Conservation (phyloP, 2,113 vertebrate species). For the Machaerirhynchus nigripectus region DNA sequence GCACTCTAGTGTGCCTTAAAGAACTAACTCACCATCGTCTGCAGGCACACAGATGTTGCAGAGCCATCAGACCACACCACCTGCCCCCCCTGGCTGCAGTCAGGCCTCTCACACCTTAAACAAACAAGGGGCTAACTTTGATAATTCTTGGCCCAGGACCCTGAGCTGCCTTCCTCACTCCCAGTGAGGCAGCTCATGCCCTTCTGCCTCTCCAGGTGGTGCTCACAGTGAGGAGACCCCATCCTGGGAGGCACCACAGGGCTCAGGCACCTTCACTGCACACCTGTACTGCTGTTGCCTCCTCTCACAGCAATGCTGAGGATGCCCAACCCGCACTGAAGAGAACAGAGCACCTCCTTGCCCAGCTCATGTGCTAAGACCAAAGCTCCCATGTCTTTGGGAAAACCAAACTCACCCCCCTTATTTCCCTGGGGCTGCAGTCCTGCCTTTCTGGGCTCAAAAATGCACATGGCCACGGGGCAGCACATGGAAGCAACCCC, state of each 20-base stretch:
- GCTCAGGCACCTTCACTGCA: not conserved
- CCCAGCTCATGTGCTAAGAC: rapidly evolving
- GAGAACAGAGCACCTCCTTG: not conserved
- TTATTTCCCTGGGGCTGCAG: not conserved
- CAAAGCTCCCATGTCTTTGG: not conserved
- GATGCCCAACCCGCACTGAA: rapidly evolving
- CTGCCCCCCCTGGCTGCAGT: no score
- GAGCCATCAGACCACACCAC: not conserved
- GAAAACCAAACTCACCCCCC: rapidly evolving
- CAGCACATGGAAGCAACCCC: rapidly evolving
- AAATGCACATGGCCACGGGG: rapidly evolving
- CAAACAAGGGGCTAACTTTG: not conserved
- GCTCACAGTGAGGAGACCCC: not conserved
- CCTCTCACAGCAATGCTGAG: rapidly evolving
- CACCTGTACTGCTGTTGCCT: not conserved
- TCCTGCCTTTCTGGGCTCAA: not conserved
- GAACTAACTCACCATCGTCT: not conserved
- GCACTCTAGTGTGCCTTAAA: not conserved
- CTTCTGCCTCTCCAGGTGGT: not conserved
- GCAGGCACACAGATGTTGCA: not conserved
- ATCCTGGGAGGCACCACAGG: rapidly evolving
- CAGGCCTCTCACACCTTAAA: not conserved
- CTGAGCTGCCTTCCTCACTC: rapidly evolving
- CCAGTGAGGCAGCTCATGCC: rapidly evolving
- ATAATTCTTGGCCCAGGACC: not conserved